These are phyloP conservation scores for Patella vulgata DNA, from an alignment of 1,140 invertebrate species.

Conservation along the genomic window DNA sequence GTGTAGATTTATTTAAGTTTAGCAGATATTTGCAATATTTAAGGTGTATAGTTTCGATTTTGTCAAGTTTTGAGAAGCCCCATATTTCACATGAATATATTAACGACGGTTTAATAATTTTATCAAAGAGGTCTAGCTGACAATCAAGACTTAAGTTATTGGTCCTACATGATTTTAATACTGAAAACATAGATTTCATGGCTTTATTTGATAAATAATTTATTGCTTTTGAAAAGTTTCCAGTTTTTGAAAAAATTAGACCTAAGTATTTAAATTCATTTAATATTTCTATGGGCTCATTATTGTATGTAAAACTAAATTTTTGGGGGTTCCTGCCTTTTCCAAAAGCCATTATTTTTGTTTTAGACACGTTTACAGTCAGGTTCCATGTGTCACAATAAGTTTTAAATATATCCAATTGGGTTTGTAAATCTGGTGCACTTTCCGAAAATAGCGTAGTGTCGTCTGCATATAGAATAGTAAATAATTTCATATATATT, in stretches of 20 bases:
- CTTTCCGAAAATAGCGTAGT: conserved; percentile 18
- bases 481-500: conserved; percentile 15
- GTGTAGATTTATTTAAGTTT: conserved; percentile 8
- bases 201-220: not conserved
- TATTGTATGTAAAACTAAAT: conserved; percentile 17
- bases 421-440: conserved; percentile 9
- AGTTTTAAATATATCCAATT: conserved; percentile 10
- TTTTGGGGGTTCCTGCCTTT: not conserved
- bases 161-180: not conserved
- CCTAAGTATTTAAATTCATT: no score
- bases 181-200: conserved; percentile 15
- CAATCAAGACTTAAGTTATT: conserved; percentile 6
- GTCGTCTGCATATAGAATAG: conserved; percentile 29
- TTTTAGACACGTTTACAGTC: conserved; percentile 26
- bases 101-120: conserved; percentile 14
- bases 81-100: conserved; percentile 24
- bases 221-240: not conserved
- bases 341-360: conserved; percentile 22
- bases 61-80: conserved; percentile 18
- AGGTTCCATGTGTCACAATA: conserved; percentile 21
- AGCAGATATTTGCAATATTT: conserved; percentile 12
- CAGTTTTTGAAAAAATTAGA: no score
- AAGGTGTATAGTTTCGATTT: conserved; percentile 12
- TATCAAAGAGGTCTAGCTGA: conserved; percentile 14
- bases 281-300: not conserved